Conservation (phyloP, 2,113 vertebrate species). For the Orientallactaga bullata region DNA sequence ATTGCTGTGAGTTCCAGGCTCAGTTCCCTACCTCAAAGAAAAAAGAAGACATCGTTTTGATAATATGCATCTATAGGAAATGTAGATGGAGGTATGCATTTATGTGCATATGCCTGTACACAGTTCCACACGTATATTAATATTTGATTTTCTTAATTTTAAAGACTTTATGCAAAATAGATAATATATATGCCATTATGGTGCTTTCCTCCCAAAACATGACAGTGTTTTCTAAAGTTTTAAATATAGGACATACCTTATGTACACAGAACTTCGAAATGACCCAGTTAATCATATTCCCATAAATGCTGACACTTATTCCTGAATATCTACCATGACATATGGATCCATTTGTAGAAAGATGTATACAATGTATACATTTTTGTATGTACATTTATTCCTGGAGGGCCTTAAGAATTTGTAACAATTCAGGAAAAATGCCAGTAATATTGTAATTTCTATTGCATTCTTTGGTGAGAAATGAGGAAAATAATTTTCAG, state of each 20-base stretch:
- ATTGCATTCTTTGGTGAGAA: constrained; percentile 57
- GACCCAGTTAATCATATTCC: neutral
- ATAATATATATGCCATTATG: neutral
- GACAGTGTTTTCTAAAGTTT: constrained; percentile 8
- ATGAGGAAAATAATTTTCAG: constrained; percentile 66
- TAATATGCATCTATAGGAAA: neutral
- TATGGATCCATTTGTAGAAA: neutral
- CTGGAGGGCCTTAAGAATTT: neutral
- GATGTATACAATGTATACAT: constrained; percentile 13
- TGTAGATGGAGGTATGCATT: neutral
- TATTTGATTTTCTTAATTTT: constrained; percentile 44
- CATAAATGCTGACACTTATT: neutral
- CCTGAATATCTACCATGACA: neutral
- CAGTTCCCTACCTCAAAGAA: too few relatives aligned
- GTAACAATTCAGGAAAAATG: constrained; percentile 7
- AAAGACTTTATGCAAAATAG: neutral
- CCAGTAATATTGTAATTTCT: constrained; percentile 38
- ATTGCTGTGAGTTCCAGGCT: too few relatives aligned
- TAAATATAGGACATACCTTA: neutral
- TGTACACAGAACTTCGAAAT: neutral
- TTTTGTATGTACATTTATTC: neutral
- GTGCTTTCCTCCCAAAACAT: neutral
- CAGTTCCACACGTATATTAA: constrained; percentile 17
- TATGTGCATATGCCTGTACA: neutral
- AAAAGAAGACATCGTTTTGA: too few relatives aligned